phyloP scores from a whole-genome alignment of 2,797 vertebrate species.

The Sebastes steindachneri region DNA sequence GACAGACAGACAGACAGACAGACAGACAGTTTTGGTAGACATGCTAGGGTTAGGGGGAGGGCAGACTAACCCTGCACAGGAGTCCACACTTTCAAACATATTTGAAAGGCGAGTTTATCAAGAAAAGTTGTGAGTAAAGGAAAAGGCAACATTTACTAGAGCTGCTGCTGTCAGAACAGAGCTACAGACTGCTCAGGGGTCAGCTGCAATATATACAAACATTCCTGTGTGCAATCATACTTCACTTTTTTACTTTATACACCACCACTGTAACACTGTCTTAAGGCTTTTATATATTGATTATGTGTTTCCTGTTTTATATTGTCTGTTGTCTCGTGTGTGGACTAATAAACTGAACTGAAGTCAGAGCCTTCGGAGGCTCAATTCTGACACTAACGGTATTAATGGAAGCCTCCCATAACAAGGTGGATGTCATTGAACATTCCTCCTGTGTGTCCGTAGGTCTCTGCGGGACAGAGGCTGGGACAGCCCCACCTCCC shows the following conservation, averaged over 20 bases:
- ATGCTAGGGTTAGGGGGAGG: background rate
- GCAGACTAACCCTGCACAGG: background rate
- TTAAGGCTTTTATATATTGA: background rate
- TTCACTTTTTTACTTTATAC: too few species aligned
- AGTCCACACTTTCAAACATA: background rate
- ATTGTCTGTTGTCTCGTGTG: background rate
- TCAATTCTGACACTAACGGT: background rate
- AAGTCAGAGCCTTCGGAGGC: background rate
- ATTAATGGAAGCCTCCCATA: background rate
- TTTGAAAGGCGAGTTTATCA: background rate
- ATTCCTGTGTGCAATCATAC: too few species aligned
- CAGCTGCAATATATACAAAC: background rate
- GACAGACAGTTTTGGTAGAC: background rate
- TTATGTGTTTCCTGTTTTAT: background rate
- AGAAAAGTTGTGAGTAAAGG: background rate
- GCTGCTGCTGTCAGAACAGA: background rate
- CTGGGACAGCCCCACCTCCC: slow-evolving; percentile 75
- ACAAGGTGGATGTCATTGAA: background rate
- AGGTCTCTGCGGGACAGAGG: slow-evolving; percentile 68
- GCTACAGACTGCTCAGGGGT: background rate
- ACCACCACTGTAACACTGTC: background rate
- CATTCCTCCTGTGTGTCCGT: background rate
- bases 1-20: background rate
- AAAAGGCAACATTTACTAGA: background rate
- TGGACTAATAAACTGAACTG: background rate